Conservation (phyloP, 2,797 vertebrate genomes). For the Lacerta agilis region DNA sequence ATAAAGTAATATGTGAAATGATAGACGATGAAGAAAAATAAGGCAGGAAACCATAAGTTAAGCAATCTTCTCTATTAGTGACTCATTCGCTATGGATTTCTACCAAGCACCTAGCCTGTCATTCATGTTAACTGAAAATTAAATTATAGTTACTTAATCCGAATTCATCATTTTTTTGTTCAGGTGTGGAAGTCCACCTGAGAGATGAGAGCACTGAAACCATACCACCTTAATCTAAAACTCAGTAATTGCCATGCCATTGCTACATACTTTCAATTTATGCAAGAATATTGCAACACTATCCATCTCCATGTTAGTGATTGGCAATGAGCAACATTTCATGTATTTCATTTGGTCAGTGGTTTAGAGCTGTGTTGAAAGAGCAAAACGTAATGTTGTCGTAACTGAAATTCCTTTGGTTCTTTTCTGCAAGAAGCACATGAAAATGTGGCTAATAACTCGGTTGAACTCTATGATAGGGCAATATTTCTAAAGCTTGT, state of each 20-base stretch:
- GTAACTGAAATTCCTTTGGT: neutral
- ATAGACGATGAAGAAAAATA: constrained; percentile 14
- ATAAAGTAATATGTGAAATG: neutral
- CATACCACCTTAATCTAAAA: neutral
- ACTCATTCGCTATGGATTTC: neutral
- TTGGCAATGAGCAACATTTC: constrained; percentile 16
- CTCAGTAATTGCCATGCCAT: neutral
- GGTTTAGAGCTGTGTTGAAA: constrained; percentile 8
- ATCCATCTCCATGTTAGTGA: neutral
- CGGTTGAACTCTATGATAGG: constrained; percentile 37
- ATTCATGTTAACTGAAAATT: neutral
- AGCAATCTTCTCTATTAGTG: neutral
- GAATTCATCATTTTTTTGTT: constrained; percentile 3
- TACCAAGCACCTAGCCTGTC: neutral
- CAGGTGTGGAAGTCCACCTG: constrained; percentile 31
- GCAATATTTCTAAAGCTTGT: constrained; percentile 1
- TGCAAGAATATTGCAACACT: neutral
- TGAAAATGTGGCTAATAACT: constrained; percentile 13
- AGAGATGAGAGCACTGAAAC: constrained; percentile 9
- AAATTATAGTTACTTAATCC: neutral
- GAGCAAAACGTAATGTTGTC: constrained; percentile 25
- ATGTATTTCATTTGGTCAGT: neutral
- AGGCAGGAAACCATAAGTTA: neutral
- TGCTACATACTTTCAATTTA: neutral
- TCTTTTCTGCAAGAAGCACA: neutral